Evolutionary conservation across 2,113 vertebrate genomes (phyloP).

Genomic region (Trichomycterus rosablanca): DNA sequence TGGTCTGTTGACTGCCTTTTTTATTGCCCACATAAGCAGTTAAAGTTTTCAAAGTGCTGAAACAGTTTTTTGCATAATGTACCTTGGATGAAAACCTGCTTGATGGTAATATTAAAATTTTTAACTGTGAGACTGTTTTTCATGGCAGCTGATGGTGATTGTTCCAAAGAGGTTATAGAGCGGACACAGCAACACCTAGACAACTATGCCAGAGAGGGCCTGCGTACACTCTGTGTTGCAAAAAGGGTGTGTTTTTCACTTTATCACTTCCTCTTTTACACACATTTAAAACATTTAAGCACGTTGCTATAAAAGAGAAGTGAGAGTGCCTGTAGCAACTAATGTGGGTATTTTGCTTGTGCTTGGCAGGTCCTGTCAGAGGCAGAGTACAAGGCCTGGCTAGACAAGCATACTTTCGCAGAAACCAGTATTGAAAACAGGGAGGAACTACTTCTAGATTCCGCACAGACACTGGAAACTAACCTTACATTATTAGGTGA

Average conservation of each 20-base stretch:
- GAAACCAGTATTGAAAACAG: constrained; percentile 88
- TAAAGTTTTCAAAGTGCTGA: too few species aligned
- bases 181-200: constrained; percentile 84
- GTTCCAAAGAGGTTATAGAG: constrained; percentile 57
- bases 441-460: constrained; percentile 82
- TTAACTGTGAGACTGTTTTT: constrained; percentile 11
- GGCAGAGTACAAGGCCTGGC: constrained; percentile 80
- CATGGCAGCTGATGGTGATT: constrained; percentile 12
- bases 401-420: constrained; percentile 75
- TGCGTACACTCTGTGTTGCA: constrained; percentile 89
- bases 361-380: constrained; percentile 75
- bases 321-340: constrained; percentile 1
- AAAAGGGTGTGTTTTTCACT: constrained; percentile 72
- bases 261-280: constrained; percentile 11
- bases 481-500: constrained; percentile 84
- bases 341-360: constrained; percentile 2
- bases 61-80: too few species aligned
- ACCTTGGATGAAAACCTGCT: too few species aligned
- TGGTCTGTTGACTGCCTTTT: too few species aligned
- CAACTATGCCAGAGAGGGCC: constrained; percentile 79
- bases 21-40: too few species aligned
- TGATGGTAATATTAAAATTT: too few species aligned
- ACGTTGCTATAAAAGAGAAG: background rate
- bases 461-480: constrained; percentile 78
- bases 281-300: background rate